These are phyloP conservation scores for Diceros bicornis DNA, from an alignment of 2,797 vertebrate species.

Conservation along the genomic window DNA sequence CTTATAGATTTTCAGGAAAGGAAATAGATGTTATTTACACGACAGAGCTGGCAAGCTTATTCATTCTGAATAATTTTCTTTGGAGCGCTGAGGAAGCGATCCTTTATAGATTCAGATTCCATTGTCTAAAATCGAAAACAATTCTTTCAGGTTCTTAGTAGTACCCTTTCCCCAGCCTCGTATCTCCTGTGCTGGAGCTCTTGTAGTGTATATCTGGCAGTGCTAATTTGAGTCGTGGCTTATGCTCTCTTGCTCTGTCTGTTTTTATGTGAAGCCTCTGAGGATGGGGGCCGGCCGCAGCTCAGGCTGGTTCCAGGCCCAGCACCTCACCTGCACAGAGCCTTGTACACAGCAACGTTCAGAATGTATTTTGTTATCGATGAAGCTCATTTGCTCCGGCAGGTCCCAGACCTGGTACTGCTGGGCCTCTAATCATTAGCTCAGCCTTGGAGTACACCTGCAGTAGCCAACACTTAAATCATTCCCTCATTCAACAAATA, in stretches of 20 bases:
- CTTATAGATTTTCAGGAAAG: not conserved
- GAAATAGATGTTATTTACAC: not conserved
- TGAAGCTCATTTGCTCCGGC: not conserved
- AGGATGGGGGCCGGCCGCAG: not conserved
- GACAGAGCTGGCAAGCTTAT: not conserved
- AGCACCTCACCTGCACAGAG: not conserved
- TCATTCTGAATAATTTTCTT: slow-evolving; percentile 31
- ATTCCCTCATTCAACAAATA: not conserved
- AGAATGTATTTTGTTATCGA: not conserved
- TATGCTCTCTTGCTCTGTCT: not conserved
- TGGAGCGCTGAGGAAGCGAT: not conserved
- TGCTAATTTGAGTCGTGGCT: not conserved
- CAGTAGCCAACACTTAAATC: not conserved
- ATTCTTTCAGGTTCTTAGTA: not conserved
- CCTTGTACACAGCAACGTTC: not conserved
- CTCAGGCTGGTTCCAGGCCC: not conserved
- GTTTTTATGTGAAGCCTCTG: not conserved
- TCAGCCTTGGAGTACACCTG: not conserved
- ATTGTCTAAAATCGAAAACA: not conserved
- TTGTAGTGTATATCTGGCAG: not conserved
- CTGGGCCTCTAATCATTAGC: not conserved
- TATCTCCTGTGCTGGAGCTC: not conserved
- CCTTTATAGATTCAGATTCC: slow-evolving; percentile 4
- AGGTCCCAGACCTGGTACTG: not conserved
- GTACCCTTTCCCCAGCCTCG: not conserved